Evolutionary conservation across 30 jellyfish, hydroid and myxozoan species (phyloP), one percentile per base, ranked within the genome.

Genomic region (Euphysa ruthae): DNA sequence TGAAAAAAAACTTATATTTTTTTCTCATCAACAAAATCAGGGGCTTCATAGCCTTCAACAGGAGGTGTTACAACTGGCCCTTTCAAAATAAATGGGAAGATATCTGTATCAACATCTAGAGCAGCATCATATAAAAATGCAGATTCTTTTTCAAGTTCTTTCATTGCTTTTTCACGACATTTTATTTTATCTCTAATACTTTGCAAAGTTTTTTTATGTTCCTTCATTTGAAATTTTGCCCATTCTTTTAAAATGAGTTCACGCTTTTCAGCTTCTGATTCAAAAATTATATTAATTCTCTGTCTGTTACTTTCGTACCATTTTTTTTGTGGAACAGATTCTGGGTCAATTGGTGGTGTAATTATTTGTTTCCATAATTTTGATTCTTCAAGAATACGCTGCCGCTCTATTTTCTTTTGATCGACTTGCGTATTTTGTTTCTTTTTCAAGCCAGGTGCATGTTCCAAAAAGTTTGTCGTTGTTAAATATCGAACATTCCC

Each of bases 31-130:
- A 82, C 94, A 49, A 88, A 78, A 31, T 88, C 97, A 6, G 97
- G 97, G 32, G 97, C 80, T 18, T 61, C 68, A 54, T 88, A 88
- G 30, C 62, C 93, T 15, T 69, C 63, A 22, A 74, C 23, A 10
- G 97, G 85, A 51, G 93, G 93, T 0, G 97, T 79, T 30, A 79
- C 94, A 30, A 75, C 76, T 13, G 97, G 97, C 4, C 97, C 97
- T 42, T 58, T 35, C 35, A 88, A 79, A 15, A 64, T 62, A 46
- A 88, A 23, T 3, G 97, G 97, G 61, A 80, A 88, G 20, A 74
- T 30, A 21, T 60, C 49, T 51, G 70, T 73, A 52, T 80, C 73
- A 5, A 88, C 94, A 44, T 61, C 69, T 2, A 81, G 54, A 6
- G 97, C 97, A 35, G 79, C 94, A 16, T 74, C 65, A 56, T 64